Evolutionary conservation across 2,888 invertebrate genomes (phyloP).

Genomic region (Drosophila nr. perissopoda): DNA sequence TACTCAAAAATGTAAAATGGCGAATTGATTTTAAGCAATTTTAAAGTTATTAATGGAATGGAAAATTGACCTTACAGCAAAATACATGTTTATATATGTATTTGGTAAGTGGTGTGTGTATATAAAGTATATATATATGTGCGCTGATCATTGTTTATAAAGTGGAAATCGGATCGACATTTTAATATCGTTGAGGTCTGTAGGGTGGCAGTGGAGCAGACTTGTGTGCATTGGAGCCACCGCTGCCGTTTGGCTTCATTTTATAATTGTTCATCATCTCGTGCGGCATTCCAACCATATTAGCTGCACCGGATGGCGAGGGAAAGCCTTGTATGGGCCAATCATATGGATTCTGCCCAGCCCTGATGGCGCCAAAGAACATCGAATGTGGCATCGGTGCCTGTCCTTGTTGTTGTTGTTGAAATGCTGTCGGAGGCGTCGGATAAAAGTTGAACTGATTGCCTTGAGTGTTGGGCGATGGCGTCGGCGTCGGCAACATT

Average conservation of each 20-base stretch:
- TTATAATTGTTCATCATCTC: constrained; percentile 42
- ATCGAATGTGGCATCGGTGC: constrained; percentile 30
- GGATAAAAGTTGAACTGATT: constrained; percentile 58
- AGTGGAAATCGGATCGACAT: background rate
- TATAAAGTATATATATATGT: background rate
- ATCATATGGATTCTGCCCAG: constrained; percentile 47
- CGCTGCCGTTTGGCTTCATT: constrained; percentile 22
- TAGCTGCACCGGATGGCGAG: constrained; percentile 22
- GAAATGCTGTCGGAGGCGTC: constrained; percentile 3
- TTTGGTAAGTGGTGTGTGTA: background rate
- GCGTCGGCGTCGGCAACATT: constrained; percentile 63
- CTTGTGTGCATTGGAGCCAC: constrained; percentile 9
- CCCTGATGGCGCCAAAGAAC: constrained; percentile 24
- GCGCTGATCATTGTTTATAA: background rate
- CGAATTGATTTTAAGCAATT: constrained; percentile 13
- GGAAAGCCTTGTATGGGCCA: constrained; percentile 57
- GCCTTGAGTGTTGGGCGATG: constrained; percentile 53
- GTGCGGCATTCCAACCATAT: constrained; percentile 29
- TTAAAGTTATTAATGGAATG: constrained; percentile 19
- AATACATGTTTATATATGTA: constrained; percentile 2
- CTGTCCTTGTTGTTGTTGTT: constrained; percentile 6
- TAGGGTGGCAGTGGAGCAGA: constrained; percentile 12
- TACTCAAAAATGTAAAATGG: constrained; percentile 39
- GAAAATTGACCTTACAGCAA: constrained; percentile 8
- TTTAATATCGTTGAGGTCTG: constrained; percentile 41